Percentiles rank a stretch among this genome's conserved stretches.
Evolutionary conservation across 2,113 vertebrate species (phyloP).

Genomic region (Carassius carassius): DNA sequence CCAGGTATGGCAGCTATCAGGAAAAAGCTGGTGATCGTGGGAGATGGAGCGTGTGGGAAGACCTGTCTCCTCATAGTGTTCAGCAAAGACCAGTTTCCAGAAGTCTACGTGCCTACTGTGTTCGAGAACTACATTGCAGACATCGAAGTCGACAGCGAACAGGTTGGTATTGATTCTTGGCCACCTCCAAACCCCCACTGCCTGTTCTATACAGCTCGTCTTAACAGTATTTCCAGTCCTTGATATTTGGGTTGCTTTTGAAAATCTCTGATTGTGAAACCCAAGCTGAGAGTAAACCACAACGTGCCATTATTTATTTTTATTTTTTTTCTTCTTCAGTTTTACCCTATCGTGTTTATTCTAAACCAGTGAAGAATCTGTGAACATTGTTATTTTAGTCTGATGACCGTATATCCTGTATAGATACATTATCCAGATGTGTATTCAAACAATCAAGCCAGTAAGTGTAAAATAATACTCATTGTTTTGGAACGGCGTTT

Average conservation of each 20-base stretch:
- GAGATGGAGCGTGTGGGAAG: constrained; percentile 82
- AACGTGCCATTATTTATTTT: background rate
- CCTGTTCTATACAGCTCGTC: background rate
- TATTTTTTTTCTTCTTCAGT: background rate
- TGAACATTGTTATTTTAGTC: background rate
- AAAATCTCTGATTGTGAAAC: background rate
- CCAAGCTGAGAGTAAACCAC: background rate
- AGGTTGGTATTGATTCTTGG: constrained; percentile 76
- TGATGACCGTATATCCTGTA: background rate
- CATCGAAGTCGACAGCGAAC: constrained; percentile 95
- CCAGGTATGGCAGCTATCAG: constrained; percentile 92
- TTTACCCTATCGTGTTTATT: background rate
- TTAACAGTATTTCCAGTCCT: background rate
- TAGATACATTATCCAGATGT: background rate
- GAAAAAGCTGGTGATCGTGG: constrained; percentile 98
- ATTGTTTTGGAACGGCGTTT: background rate
- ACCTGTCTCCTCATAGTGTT: constrained; percentile 87
- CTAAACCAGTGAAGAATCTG: background rate
- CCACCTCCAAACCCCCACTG: background rate
- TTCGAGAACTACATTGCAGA: constrained; percentile 99
- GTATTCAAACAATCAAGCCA: background rate
- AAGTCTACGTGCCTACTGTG: constrained; percentile 95
- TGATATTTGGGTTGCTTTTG: background rate
- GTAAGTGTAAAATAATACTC: constrained; percentile 19
- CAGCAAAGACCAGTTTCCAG: constrained; percentile 98